Evolutionary conservation across 2,113 vertebrate genomes (phyloP).

Genomic region (Petromus typicus): DNA sequence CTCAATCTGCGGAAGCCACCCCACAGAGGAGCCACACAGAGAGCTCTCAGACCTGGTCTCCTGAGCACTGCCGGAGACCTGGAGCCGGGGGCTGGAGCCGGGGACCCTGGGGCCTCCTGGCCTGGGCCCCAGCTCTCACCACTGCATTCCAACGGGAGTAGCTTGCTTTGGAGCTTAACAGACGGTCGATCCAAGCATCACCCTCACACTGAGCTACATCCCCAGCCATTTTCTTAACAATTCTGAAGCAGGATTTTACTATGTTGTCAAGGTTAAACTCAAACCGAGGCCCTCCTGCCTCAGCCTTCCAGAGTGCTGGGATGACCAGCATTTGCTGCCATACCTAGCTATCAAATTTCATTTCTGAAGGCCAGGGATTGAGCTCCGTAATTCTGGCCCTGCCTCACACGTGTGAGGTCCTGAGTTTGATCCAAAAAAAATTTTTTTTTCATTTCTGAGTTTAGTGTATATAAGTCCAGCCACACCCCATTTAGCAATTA

Average conservation of each 20-base stretch:
- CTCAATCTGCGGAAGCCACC: not conserved
- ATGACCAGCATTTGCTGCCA: not conserved
- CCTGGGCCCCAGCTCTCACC: not conserved
- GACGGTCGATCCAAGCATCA: not conserved
- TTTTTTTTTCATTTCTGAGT: not conserved
- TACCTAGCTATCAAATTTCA: not conserved
- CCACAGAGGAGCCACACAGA: not conserved
- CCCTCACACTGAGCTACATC: not conserved
- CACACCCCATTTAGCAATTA: not conserved
- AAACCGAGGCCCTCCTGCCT: not conserved
- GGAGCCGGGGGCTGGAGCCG: not conserved
- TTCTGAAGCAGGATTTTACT: not conserved
- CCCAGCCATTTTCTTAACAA: not conserved
- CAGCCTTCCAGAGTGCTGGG: not conserved
- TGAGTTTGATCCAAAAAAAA: no score
- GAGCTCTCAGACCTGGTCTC: not conserved
- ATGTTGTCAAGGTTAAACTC: not conserved
- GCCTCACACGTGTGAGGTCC: no score
- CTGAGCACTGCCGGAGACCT: no score
- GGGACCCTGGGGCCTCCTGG: not conserved
- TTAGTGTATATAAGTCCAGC: not conserved
- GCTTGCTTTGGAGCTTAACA: not conserved
- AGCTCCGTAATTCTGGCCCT: no score
- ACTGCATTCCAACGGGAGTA: not conserved
- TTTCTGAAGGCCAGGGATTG: not conserved